Evolutionary conservation across 2,797 vertebrate species (phyloP), one percentile per base, ranked within the genome.

Genomic region (Sus cebifrons): DNA sequence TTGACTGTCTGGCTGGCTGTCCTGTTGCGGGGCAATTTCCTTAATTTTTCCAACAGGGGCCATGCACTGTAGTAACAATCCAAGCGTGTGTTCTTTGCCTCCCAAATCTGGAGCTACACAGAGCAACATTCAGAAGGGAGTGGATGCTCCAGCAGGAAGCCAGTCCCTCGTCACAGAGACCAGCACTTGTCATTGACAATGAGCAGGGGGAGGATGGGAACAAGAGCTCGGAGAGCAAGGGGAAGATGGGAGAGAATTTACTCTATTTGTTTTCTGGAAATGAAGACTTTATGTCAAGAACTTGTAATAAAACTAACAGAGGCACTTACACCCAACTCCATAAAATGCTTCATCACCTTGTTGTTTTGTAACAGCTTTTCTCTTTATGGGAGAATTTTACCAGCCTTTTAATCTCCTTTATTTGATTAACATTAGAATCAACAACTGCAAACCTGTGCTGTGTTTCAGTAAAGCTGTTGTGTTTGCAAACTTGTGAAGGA

Each of bases 181-280:
- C 44, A 49, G 29, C 1, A 54, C 17, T 96, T 77, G 44, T 87
- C 36, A 91, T 25, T 32, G 94, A 82, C 21, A 60, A 81, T 83
- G 87, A 82, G 62, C 54, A 81, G 29, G 27, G 36, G 75, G 25
- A 88, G 2, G 64, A 89, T 64, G 77, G 64, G 84, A 91, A 68
- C 17, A 58, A 49, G 84, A 74, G 40, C 23, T 73, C 73, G 4
- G 64, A 92, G 85, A 89, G 18, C 56, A 64, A 74, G 27, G 36
- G n/a, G 58, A 79, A 79, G 68, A 77, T 78, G 52, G 60, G 67
- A 92, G 49, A 67, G 73, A 25, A 65, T 94, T 93, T 91, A 84
- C 56, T 71, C 36, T 12, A 71, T 96, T 95, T 88, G 82, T 86
- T 95, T 97, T 94, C 84, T 96, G 89, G 91, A 97, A 92, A 73